Percentiles rank a stretch among this genome's conserved stretches.
Conservation (phyloP, 2,113 vertebrate genomes). For the Loxodonta africana region DNA sequence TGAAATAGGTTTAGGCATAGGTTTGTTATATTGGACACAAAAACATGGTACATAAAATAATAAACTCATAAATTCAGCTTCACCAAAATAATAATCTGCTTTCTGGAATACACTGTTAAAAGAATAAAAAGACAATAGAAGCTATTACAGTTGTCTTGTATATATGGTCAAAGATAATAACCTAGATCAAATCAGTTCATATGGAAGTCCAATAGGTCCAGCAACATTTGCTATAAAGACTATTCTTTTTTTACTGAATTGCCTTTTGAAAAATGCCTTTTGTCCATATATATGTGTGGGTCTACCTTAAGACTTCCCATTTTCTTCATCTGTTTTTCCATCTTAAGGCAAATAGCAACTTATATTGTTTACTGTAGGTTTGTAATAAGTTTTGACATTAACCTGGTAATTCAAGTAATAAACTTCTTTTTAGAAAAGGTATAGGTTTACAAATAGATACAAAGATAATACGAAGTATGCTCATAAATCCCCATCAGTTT, state of each 20-base stretch:
- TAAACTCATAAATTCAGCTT: too few relatives aligned
- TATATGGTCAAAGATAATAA: neutral
- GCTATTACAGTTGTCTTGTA: neutral
- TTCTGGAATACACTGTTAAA: too few relatives aligned
- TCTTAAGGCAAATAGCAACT: neutral
- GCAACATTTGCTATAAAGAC: neutral
- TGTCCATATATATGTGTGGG: neutral
- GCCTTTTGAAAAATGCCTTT: neutral
- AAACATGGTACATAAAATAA: too few relatives aligned
- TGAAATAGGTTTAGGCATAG: too few relatives aligned
- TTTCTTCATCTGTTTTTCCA: neutral
- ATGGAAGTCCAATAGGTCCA: neutral
- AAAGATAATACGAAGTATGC: neutral
- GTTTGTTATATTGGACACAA: too few relatives aligned
- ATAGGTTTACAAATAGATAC: neutral
- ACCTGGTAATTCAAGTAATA: neutral
- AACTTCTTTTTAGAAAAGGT: neutral
- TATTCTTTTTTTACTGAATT: neutral
- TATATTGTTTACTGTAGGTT: neutral
- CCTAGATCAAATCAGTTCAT: neutral
- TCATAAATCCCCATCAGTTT: neutral
- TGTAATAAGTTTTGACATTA: neutral
- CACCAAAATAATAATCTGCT: too few relatives aligned
- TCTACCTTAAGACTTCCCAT: neutral
- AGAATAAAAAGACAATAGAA: too few relatives aligned